A percentile compares a stretch with the other conserved stretches of the same genome.
Conservation (phyloP, 2,888 invertebrate genomes). For the Eupsilia transversa region DNA sequence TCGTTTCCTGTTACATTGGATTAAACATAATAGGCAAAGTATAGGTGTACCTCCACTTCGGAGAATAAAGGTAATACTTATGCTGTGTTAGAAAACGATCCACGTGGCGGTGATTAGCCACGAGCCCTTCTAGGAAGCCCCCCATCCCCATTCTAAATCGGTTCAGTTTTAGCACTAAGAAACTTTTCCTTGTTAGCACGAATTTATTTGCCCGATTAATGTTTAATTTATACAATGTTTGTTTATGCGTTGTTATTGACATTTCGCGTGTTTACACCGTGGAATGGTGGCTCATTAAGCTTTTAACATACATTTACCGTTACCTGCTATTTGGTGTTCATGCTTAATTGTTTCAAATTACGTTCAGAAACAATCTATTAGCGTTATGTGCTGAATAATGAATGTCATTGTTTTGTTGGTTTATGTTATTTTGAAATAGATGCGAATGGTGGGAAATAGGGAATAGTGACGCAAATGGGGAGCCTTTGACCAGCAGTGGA, state of each 20-base stretch:
- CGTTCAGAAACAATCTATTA: conserved; percentile 43
- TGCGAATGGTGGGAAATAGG: neutral
- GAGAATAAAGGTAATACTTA: neutral
- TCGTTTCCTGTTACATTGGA: neutral
- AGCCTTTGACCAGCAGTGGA: too few relatives aligned
- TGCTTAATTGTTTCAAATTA: conserved; percentile 53
- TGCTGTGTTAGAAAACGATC: neutral
- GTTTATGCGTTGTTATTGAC: conserved; percentile 45
- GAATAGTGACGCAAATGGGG: too few relatives aligned
- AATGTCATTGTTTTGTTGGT: conserved; percentile 18
- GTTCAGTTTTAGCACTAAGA: neutral
- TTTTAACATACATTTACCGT: conserved; percentile 40
- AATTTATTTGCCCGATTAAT: conserved; percentile 21
- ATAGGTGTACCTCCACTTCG: too few relatives aligned
- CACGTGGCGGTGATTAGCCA: conserved; percentile 7
- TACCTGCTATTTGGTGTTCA: conserved; percentile 28
- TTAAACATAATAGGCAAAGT: neutral
- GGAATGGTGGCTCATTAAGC: conserved; percentile 52
- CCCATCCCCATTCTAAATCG: neutral
- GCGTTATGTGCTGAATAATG: conserved; percentile 36
- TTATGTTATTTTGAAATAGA: conserved; percentile 20
- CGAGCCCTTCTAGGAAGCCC: neutral
- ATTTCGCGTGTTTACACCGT: conserved; percentile 53
- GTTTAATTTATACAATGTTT: conserved; percentile 22
- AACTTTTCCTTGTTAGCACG: conserved; percentile 1